Conservation (phyloP, 2,113 vertebrate genomes). For the Panthera tigris region DNA sequence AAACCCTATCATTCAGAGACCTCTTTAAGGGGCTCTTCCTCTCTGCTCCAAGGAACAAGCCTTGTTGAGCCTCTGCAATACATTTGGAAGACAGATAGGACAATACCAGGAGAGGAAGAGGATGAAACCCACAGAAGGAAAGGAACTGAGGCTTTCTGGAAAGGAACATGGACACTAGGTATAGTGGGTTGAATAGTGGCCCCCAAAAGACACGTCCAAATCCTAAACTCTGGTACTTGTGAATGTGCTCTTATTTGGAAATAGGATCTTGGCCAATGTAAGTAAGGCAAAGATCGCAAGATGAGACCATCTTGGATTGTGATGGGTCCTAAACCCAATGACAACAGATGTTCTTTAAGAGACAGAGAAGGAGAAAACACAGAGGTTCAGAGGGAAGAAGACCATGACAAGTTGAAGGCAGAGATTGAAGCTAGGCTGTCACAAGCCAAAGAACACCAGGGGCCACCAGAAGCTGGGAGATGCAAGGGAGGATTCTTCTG, state of each 20-base stretch:
- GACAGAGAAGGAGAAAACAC: not conserved
- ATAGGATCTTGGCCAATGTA: not conserved
- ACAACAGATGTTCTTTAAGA: not conserved
- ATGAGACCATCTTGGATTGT: not conserved
- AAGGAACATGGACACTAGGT: not conserved
- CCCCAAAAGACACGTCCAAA: not conserved
- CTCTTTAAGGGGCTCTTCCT: not conserved
- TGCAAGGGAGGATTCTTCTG: not conserved
- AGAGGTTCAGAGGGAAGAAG: not conserved
- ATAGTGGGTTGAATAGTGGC: not conserved
- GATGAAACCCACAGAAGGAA: not conserved
- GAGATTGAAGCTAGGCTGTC: not conserved
- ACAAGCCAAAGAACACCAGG: not conserved
- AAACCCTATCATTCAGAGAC: not conserved
- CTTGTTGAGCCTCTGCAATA: not conserved
- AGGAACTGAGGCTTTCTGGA: not conserved
- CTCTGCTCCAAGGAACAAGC: not conserved
- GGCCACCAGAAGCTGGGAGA: not conserved
- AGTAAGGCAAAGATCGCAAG: not conserved
- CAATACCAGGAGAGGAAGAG: not conserved
- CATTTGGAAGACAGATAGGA: not conserved
- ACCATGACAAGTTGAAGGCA: not conserved
- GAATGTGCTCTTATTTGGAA: not conserved
- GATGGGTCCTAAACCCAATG: not conserved
- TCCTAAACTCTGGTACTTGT: not conserved